A percentile compares a stretch with the other conserved stretches of the same genome.
phyloP scores from a whole-genome alignment of 1,140 invertebrate species.

The Hirudo medicinalis region DNA sequence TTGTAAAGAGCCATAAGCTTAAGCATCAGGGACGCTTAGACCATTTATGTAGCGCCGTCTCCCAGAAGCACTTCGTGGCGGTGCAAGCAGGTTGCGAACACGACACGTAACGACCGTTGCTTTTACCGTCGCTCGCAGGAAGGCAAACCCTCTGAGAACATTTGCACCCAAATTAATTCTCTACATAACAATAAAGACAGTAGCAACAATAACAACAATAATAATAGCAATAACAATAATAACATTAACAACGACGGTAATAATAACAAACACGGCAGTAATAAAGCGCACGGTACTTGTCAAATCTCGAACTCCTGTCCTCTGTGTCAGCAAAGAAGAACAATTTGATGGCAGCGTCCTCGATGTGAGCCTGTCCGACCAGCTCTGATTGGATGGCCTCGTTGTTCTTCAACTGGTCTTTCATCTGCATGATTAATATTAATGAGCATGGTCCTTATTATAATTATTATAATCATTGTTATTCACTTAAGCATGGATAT shows the following conservation, averaged over 20 bases:
- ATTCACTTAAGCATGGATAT: no score
- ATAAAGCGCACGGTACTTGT: slow-evolving; percentile 53
- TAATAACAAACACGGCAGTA: not conserved
- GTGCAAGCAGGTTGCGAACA: no score
- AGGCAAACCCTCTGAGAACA: no score
- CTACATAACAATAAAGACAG: not conserved
- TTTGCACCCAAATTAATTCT: no score
- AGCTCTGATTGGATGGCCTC: slow-evolving; percentile 73
- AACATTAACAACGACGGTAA: not conserved
- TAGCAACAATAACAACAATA: not conserved
- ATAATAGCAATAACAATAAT: not conserved
- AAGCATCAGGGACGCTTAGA: no score
- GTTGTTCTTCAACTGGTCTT: slow-evolving; percentile 37
- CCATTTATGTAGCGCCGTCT: no score
- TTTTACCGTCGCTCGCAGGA: no score
- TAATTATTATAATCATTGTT: no score
- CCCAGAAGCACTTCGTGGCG: no score
- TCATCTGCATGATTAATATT: slow-evolving; percentile 30
- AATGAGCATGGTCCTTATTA: no score
- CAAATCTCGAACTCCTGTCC: slow-evolving; percentile 70
- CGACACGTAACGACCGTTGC: no score
- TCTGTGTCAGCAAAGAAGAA: slow-evolving; percentile 85
- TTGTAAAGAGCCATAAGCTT: no score
- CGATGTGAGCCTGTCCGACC: slow-evolving; percentile 84
- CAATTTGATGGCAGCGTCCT: slow-evolving; percentile 85